Evolutionary conservation across 2,888 invertebrate genomes (phyloP), one percentile per base, ranked within the genome.

Genomic region (Hoplodrina ambigua): DNA sequence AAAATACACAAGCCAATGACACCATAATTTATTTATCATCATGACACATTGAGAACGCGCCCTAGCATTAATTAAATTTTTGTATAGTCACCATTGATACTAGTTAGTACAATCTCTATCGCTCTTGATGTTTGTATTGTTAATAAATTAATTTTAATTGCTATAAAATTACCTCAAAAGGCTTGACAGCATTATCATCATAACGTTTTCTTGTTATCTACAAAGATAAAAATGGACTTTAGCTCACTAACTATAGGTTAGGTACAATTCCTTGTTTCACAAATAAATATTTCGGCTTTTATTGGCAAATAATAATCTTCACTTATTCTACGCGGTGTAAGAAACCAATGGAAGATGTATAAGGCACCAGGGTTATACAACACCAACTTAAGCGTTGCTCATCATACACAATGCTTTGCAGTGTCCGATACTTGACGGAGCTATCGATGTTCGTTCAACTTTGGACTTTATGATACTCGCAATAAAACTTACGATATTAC

Each of bases 281-380:
- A 81, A 69, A 72, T 64, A 57, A 78, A 71, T 58, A 59, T 55
- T 74, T 50, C 50, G 33, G 69, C 37, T 52, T 66, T 50, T 71
- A 74, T 81, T 75, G 70, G 84, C 84, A 84, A 88, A 83, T 78
- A 86, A 86, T 74, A 80, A 54, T 57, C 46, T 84, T 41, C 58
- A 61, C 84, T 85, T 85, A 87, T 20, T 61, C 81, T 80, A 82
- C 30, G 57, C 79, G 62, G 73, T 79, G 81, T 85, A 76, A 75
- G 41, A 72, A 85, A 87, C 61, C 81, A 87, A 86, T 90, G 90
- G 88, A 92, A 90, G 89, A 91, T 91, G 90, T 84, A 75, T 92
- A 93, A 93, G 93, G 93, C 93, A 93, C 93, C 89, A 86, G 90
- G 88, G 81, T 89, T 89, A 75, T 78, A 77, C 68, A 71, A 78